Conservation (phyloP, 2,888 invertebrate genomes). For the Eutolmus rufibarbis region DNA sequence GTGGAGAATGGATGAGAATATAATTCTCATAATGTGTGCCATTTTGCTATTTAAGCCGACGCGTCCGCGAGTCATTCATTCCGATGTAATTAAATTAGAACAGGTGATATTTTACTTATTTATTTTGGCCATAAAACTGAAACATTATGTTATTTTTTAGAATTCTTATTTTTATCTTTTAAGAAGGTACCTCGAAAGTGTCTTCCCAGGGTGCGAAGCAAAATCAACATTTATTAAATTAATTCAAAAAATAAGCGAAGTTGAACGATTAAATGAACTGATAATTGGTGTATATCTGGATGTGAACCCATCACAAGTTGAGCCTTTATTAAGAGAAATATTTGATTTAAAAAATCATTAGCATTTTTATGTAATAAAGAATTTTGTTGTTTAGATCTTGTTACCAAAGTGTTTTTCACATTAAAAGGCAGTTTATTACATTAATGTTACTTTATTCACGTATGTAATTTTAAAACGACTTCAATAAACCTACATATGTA, state of each 20-base stretch:
- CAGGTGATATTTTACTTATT: conserved; percentile 67
- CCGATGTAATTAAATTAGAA: conserved; percentile 83
- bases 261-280: conserved; percentile 86
- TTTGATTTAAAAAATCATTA: conserved; percentile 82
- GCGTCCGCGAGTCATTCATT: conserved; percentile 79
- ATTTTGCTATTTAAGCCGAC: conserved; percentile 90
- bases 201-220: conserved; percentile 85
- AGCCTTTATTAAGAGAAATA: conserved; percentile 92
- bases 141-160: conserved; percentile 61
- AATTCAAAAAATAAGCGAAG: conserved; percentile 89
- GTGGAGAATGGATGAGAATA: conserved; percentile 86
- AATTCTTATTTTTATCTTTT: conserved; percentile 90
- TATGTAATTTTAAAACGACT: neutral
- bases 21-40: conserved; percentile 90
- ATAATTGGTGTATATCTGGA: conserved; percentile 92
- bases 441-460: neutral
- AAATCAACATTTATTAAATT: conserved; percentile 86
- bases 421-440: neutral
- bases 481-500: neutral
- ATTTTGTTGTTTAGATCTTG: neutral
- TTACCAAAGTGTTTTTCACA: neutral
- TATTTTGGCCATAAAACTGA: neutral
- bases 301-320: conserved; percentile 89
- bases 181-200: conserved; percentile 82
- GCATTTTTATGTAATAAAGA: conserved; percentile 43